phyloP scores from a whole-genome alignment of 2,888 invertebrate species.

The Drosophila pseudotakahashii region DNA sequence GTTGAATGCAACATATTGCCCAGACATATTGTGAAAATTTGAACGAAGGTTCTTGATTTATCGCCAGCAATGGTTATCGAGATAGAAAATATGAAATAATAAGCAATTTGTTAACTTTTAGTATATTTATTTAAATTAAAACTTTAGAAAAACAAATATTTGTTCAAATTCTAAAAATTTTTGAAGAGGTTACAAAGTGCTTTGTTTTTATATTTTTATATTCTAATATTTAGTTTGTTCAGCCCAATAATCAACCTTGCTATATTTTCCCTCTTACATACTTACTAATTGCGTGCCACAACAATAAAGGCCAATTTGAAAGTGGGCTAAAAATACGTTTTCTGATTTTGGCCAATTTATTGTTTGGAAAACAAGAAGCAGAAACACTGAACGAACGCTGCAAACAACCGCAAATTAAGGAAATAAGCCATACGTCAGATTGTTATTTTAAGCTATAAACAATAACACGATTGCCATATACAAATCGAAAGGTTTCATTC shows the following conservation, averaged over 20 bases:
- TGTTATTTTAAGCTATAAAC: slow-evolving; percentile 2
- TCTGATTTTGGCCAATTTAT: slow-evolving; percentile 14
- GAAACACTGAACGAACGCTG: neutral
- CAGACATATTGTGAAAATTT: slow-evolving; percentile 21
- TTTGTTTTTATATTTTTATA: too few species aligned
- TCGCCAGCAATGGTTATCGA: too few species aligned
- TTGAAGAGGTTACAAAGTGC: neutral
- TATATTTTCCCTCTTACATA: neutral
- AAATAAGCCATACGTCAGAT: slow-evolving; percentile 6
- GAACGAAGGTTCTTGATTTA: slow-evolving; percentile 18
- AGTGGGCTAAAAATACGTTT: slow-evolving; percentile 21
- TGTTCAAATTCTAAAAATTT: neutral
- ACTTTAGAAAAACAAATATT: too few species aligned
- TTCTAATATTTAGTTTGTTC: neutral
- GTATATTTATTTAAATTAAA: neutral
- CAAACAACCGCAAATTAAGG: neutral
- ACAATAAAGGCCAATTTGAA: slow-evolving; percentile 14
- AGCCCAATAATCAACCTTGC: neutral
- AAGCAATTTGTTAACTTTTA: neutral
- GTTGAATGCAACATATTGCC: slow-evolving; percentile 33
- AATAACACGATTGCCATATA: neutral
- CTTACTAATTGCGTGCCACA: slow-evolving; percentile 7
- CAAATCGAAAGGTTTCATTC: neutral
- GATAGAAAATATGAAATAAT: neutral
- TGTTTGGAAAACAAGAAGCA: slow-evolving; percentile 4